Evolutionary conservation across 2,797 vertebrate species (phyloP).

Genomic region (Bradypodion ventrale): DNA sequence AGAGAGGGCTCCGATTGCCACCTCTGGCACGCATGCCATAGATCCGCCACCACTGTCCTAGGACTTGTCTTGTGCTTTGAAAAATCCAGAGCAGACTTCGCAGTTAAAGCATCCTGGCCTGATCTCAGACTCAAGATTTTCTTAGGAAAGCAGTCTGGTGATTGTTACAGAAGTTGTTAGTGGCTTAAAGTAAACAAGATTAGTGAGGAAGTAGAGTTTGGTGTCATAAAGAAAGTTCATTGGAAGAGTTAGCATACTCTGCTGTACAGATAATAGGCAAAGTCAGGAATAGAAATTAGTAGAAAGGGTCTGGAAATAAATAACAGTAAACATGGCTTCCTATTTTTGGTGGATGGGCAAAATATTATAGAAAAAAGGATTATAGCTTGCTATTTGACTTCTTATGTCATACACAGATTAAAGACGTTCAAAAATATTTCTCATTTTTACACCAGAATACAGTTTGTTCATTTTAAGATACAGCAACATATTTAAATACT

Average conservation of each 20-base stretch:
- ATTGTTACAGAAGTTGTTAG: not conserved
- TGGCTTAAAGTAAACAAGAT: not conserved
- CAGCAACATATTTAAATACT: constrained; percentile 43
- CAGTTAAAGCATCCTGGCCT: no score
- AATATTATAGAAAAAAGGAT: not conserved
- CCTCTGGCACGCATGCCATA: no score
- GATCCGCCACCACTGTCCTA: no score
- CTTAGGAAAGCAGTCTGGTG: not conserved
- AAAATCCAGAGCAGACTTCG: no score
- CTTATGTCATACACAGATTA: not conserved
- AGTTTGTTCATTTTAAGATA: constrained; percentile 39
- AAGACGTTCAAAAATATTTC: not conserved
- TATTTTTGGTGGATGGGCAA: not conserved
- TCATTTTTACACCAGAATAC: constrained; percentile 24
- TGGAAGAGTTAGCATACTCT: not conserved
- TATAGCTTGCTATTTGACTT: not conserved
- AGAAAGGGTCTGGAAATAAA: not conserved
- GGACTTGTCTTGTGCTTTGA: no score
- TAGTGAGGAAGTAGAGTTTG: not conserved
- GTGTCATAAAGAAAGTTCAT: not conserved
- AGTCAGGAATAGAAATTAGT: not conserved
- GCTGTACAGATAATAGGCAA: not conserved
- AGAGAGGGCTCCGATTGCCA: no score
- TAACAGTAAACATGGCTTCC: not conserved
- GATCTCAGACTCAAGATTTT: no score